phyloP scores from a whole-genome alignment of 1,140 invertebrate species.

The Phymastichus coffea region DNA sequence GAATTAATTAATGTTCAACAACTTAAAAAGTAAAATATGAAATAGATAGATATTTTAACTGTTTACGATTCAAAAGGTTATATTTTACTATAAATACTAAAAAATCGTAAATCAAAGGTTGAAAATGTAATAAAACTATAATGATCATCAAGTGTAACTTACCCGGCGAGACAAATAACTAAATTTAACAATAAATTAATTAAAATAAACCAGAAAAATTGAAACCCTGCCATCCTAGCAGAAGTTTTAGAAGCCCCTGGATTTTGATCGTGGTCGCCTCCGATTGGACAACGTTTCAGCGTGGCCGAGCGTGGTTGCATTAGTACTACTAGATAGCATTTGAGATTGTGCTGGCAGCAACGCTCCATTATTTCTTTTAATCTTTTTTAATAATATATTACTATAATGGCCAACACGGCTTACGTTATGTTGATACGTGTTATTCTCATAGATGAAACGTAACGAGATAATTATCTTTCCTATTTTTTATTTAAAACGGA shows the following conservation, averaged over 20 bases:
- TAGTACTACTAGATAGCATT: too few species aligned
- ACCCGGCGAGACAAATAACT: conserved; percentile 43
- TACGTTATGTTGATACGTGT: too few species aligned
- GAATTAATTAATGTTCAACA: not conserved
- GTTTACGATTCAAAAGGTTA: conserved; percentile 26
- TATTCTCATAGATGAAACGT: too few species aligned
- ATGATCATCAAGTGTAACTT: conserved; percentile 32
- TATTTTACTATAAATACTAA: not conserved
- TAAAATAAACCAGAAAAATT: conserved; percentile 44
- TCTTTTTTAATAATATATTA: too few species aligned
- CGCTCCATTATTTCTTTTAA: too few species aligned
- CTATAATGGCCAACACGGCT: too few species aligned
- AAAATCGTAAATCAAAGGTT: not conserved
- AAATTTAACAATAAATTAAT: conserved; percentile 46
- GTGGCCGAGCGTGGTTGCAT: too few species aligned
- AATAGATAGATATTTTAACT: not conserved
- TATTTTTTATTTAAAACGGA: too few species aligned
- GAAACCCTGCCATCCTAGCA: conserved; percentile 51
- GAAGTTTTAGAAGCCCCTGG: conserved; percentile 41
- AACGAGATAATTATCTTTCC: too few species aligned
- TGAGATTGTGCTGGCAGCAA: too few species aligned
- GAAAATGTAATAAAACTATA: conserved; percentile 1
- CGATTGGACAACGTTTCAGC: too few species aligned
- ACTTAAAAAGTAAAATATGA: not conserved
- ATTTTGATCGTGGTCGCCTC: conserved; percentile 45